A percentile compares a stretch with the other conserved stretches of the same genome.
Conservation (phyloP, 2,113 vertebrate genomes). For the Etia nguti region DNA sequence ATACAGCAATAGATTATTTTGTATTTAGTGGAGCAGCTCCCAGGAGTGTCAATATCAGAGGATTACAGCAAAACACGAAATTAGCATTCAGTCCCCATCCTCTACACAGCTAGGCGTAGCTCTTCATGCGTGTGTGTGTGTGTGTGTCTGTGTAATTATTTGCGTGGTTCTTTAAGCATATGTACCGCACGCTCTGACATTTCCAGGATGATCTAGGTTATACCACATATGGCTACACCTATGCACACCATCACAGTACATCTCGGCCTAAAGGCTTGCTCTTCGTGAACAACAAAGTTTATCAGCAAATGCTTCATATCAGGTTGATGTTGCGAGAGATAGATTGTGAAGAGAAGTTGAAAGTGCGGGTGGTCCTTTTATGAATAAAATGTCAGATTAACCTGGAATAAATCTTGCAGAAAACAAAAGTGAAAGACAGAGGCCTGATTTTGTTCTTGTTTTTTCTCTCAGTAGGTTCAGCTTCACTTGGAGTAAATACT, state of each 20-base stretch:
- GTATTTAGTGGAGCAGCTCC: conserved; percentile 81
- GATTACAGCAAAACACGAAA: conserved; percentile 80
- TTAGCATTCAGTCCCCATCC: conserved; percentile 79
- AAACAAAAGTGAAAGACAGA: background rate
- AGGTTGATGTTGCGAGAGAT: conserved; percentile 33
- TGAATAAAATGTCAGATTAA: conserved; percentile 55
- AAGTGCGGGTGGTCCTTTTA: conserved; percentile 28
- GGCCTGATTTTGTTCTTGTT: background rate
- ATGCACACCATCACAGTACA: conserved; percentile 16
- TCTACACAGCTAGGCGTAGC: conserved; percentile 61
- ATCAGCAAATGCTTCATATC: conserved; percentile 9
- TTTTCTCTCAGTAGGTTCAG: background rate
- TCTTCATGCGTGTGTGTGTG: conserved; percentile 42
- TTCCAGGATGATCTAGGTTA: conserved; percentile 55
- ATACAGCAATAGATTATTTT: conserved; percentile 80
- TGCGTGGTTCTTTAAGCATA: conserved; percentile 50
- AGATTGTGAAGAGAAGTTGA: conserved; percentile 25
- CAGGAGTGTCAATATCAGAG: conserved; percentile 81
- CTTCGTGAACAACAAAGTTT: background rate
- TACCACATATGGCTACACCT: conserved; percentile 46
- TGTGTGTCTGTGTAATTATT: conserved; percentile 38
- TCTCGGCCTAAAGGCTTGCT: background rate
- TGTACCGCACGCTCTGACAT: conserved; percentile 34
- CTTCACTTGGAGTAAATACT: background rate
- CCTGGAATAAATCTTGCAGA: conserved; percentile 19